Conservation (phyloP, 1,140 invertebrate species). For the Sinella curviseta region DNA sequence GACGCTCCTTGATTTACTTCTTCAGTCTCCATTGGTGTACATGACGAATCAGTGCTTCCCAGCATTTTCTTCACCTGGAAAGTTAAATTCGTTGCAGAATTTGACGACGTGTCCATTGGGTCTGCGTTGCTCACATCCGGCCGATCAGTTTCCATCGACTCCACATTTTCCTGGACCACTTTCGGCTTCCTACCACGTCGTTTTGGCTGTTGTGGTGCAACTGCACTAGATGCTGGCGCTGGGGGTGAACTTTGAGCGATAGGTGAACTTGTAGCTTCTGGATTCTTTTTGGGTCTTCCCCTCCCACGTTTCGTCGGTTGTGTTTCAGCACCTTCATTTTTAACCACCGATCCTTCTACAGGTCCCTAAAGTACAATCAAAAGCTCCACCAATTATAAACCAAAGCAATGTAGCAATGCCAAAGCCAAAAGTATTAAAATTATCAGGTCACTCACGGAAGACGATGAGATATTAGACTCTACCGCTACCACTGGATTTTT, state of each 20-base stretch:
- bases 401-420: no score
- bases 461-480: background rate
- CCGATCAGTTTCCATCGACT: background rate
- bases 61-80: no score
- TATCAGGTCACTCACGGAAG: background rate
- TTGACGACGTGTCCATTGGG: background rate
- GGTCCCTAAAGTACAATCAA: background rate
- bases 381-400: background rate
- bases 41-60: background rate
- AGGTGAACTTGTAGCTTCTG: background rate
- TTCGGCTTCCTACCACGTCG: background rate
- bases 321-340: background rate
- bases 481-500: background rate
- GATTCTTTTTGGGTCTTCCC: background rate
- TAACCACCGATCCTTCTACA: background rate
- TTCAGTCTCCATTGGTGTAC: conserved; percentile 2
- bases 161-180: background rate
- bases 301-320: background rate
- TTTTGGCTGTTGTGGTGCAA: background rate
- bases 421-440: background rate
- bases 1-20: background rate
- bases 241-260: background rate
- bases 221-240: background rate
- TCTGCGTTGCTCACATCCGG: background rate
- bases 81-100: background rate